Base-by-base conservation (phyloP, 2,888 invertebrate genomes). In the Girardia tigrina region DNA sequence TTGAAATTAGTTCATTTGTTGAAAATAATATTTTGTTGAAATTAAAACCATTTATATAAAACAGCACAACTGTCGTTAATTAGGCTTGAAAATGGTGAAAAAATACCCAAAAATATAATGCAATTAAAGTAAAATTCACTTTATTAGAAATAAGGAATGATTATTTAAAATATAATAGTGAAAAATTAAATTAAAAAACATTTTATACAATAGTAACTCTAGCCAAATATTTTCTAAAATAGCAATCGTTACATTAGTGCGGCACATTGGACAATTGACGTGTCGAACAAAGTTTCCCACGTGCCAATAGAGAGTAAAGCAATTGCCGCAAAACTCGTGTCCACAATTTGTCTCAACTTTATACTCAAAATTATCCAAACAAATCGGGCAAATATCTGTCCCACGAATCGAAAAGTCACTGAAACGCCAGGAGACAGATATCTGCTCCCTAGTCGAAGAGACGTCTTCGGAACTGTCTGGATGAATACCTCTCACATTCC, bases 241-340 rank as follows among this genome's bases (percentile, higher is more conserved):
- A n/a, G n/a, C n/a, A n/a, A n/a, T n/a, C n/a, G n/a, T 56, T 56
- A 56, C 56, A 16, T 56, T 56, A 20, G 56, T 56, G 6, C 56
- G 56, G 23, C 56, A 56, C 56, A 56, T 56, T 56, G 56, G 56
- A 16, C 56, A 56, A 56, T 56, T 56, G n/a, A 56, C 56, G n/a
- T 56, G 4, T 56, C 56, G n/a, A 4, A 56, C 56, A 56, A 56
- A 56, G 23, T 56, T 56, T 16, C 56, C 56, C n/a, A 56, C n/a
- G 23, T 56, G 56, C 56, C 56, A 56, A 56, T 56, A 56, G 6
- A 56, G 56, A 12, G 56, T 56, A 23, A 56, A 56, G 23, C 56
- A 56, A 56, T 56, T 56, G n/a, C 56, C 56, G 23, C 56, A 56
- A 56, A 56, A 56, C 23, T 56, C 56, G 23, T 56, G 56, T 56